These are phyloP conservation scores for Luffia ferchaultella DNA, from an alignment of 2,888 invertebrate species.

Conservation along the genomic window DNA sequence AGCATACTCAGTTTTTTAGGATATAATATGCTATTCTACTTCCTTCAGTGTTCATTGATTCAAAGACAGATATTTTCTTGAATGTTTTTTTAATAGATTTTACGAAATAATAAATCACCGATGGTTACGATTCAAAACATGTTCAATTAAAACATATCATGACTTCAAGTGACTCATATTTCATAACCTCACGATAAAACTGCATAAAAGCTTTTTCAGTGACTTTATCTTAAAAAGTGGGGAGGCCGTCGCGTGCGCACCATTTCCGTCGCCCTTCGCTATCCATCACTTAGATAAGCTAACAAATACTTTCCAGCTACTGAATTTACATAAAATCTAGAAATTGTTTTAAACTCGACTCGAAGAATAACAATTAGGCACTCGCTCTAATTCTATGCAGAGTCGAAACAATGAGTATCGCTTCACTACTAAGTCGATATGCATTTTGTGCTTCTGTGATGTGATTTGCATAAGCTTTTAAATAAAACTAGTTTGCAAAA, in stretches of 20 bases:
- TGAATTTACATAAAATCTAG: slow-evolving; percentile 40
- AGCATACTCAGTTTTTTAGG: too few relatives aligned
- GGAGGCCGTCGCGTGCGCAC: background rate
- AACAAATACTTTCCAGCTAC: slow-evolving; percentile 29
- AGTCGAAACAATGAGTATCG: background rate
- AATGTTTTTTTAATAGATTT: too few relatives aligned
- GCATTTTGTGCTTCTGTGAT: too few relatives aligned
- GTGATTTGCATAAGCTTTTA: too few relatives aligned
- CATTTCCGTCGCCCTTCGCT: slow-evolving; percentile 18
- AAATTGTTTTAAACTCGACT: slow-evolving; percentile 28
- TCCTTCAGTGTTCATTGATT: too few relatives aligned
- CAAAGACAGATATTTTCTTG: too few relatives aligned
- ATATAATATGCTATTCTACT: too few relatives aligned
- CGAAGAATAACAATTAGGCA: slow-evolving; percentile 28
- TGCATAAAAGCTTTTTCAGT: background rate
- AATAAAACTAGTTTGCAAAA: too few relatives aligned
- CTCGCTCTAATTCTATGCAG: slow-evolving; percentile 18
- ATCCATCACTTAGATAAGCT: slow-evolving; percentile 53
- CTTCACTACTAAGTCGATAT: too few relatives aligned
- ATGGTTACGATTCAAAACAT: too few relatives aligned
- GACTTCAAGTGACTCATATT: background rate
- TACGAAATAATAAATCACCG: too few relatives aligned
- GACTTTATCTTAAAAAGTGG: background rate
- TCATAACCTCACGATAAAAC: background rate
- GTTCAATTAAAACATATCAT: too few relatives aligned